phyloP scores from a whole-genome alignment of 2,888 invertebrate species.

The Rhagophthalmus giganteus region DNA sequence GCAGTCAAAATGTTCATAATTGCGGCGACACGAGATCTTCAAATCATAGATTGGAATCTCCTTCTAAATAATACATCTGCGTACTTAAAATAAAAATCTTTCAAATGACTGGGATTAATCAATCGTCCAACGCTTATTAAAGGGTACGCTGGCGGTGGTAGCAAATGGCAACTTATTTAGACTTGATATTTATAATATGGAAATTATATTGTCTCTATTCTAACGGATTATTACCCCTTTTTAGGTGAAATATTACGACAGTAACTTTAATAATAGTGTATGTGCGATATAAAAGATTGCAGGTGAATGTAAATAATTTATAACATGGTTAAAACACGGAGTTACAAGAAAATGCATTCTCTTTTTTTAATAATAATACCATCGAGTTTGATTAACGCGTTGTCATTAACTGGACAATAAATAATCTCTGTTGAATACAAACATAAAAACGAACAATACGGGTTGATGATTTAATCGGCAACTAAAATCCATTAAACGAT shows the following conservation, averaged over 20 bases:
- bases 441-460: slow-evolving; percentile 30
- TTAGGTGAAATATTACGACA: slow-evolving; percentile 19
- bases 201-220: no score
- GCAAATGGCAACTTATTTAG: no score
- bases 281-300: slow-evolving; percentile 15
- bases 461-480: slow-evolving; percentile 20
- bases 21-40: no score
- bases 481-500: slow-evolving; percentile 32
- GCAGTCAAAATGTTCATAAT: no score
- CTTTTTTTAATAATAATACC: slow-evolving; percentile 15
- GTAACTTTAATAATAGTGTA: slow-evolving; percentile 22
- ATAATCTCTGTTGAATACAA: slow-evolving; percentile 31
- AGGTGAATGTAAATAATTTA: slow-evolving; percentile 18
- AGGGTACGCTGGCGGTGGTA: no score
- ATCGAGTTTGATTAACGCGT: slow-evolving; percentile 26
- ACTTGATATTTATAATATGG: no score
- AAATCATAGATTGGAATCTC: no score
- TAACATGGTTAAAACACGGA: slow-evolving; percentile 7
- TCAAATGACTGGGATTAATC: no score
- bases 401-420: slow-evolving; percentile 29
- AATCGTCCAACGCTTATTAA: no score
- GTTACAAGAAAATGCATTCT: slow-evolving; percentile 9
- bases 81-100: no score
- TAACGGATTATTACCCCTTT: no score
- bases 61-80: no score